Base-by-base conservation (phyloP, 2,113 vertebrate genomes). In the Sander lucioperca region DNA sequence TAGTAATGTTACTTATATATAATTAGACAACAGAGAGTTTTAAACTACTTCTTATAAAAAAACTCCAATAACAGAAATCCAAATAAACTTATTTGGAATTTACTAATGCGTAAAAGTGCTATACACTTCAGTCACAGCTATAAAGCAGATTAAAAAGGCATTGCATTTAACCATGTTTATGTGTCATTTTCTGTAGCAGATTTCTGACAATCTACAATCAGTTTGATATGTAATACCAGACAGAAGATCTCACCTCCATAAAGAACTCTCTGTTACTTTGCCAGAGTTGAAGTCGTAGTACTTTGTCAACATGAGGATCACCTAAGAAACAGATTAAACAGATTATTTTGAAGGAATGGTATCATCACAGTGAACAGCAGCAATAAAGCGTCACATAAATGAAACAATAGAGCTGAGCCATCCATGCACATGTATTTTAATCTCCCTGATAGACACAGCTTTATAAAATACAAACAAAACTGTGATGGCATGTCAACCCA, bases 301-400 rank as follows among this genome's bases (percentile, higher is more conserved):
- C 93, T 99, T 99, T 73, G 97, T 99, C 96, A 99, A 93, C 95
- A 99, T 99, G 91, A 99, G 96, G 93, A 99, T 99, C 94, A 99
- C 97, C 97, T 99, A 84, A 80, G 93, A 95, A 94, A 92, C 95
- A 93, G 30, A 92, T 86, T 58, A 91, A 79, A 90, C 62, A 82
- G 39, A 85, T 88, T 72, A 77, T 48, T 82, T 64, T 23, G 1
- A 51, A 68, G 53, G 48, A 50, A 23, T 8, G 21, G 47, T 12
- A 19, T 68, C 27, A 79, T 66, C 70, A 30, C 43, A 67, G 83
- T 93, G 90, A 72, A 39, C 18, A 30, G 36, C 66, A 69, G 51
- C 62, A 56, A 23, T 74, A 36, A 86, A 62, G 33, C 69, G 82
- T 79, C 69, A 78, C 65, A 65, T 19, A 23, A 43, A 45, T 5